Evolutionary conservation across 2,797 vertebrate genomes (phyloP).

Genomic region (Zonotrichia albicollis): DNA sequence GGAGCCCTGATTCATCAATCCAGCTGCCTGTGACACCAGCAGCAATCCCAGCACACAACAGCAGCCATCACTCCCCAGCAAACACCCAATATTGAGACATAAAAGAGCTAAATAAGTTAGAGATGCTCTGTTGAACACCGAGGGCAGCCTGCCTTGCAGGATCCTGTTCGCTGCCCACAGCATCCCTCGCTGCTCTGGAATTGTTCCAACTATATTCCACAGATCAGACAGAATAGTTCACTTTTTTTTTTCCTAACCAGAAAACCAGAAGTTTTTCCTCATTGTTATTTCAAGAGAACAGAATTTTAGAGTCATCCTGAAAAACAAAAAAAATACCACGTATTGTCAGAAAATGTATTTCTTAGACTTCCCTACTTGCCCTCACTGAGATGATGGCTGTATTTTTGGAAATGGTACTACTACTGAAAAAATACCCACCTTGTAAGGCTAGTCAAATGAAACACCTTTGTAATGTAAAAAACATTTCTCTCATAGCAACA

Average conservation of each 20-base stretch:
- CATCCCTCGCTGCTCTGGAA: neutral
- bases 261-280: neutral
- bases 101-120: neutral
- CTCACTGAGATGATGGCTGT: neutral
- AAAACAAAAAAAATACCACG: neutral
- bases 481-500: neutral
- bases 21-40: fast-evolving
- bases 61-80: neutral
- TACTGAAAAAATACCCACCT: neutral
- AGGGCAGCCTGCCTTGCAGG: neutral
- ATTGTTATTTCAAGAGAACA: neutral
- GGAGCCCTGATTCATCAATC: neutral
- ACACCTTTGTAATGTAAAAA: slow-evolving; percentile 6
- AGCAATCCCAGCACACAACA: neutral
- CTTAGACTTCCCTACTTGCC: neutral
- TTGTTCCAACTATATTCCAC: neutral
- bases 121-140: neutral
- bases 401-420: slow-evolving; percentile 5
- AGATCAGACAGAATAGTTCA: neutral
- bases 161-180: neutral
- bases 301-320: neutral
- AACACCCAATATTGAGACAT: neutral
- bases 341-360: neutral
- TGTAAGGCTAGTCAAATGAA: slow-evolving; percentile 28
- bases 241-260: neutral